Conservation (phyloP, 2,113 vertebrate genomes). For the Zosterops hypoxanthus region DNA sequence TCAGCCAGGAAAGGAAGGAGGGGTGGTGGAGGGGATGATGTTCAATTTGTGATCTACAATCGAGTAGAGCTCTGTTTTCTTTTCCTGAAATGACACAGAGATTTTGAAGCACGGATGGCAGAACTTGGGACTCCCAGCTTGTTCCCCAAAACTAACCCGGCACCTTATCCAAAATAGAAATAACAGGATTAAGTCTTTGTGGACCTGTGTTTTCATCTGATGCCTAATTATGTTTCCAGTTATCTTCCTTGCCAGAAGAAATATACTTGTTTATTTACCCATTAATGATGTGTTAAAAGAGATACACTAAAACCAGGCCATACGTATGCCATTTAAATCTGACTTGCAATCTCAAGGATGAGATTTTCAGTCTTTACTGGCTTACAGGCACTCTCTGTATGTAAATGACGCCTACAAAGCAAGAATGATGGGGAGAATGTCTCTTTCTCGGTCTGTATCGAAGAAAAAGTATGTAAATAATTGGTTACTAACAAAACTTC, state of each 20-base stretch:
- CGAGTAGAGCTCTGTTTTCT: neutral
- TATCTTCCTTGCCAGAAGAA: neutral
- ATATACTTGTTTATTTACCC: slow-evolving; percentile 1
- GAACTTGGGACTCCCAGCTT: neutral
- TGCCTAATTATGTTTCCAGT: neutral
- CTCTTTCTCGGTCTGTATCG: neutral
- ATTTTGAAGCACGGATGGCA: neutral
- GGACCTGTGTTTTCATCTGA: neutral
- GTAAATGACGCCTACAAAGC: neutral
- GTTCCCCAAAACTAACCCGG: neutral
- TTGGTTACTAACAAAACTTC: neutral
- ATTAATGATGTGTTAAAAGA: slow-evolving; percentile 12
- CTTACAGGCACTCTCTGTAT: neutral
- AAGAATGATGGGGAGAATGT: neutral
- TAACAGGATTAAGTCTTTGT: neutral
- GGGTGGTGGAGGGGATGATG: neutral
- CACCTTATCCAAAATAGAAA: neutral
- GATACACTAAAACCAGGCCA: neutral
- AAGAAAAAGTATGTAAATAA: neutral
- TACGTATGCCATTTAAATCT: neutral
- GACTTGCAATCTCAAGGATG: neutral
- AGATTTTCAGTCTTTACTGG: neutral
- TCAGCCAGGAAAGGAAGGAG: neutral
- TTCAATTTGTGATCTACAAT: neutral
- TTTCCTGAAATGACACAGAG: neutral